Evolutionary conservation across 2,888 invertebrate genomes (phyloP), one percentile per base, ranked within the genome.

Genomic region (Altica lythri): DNA sequence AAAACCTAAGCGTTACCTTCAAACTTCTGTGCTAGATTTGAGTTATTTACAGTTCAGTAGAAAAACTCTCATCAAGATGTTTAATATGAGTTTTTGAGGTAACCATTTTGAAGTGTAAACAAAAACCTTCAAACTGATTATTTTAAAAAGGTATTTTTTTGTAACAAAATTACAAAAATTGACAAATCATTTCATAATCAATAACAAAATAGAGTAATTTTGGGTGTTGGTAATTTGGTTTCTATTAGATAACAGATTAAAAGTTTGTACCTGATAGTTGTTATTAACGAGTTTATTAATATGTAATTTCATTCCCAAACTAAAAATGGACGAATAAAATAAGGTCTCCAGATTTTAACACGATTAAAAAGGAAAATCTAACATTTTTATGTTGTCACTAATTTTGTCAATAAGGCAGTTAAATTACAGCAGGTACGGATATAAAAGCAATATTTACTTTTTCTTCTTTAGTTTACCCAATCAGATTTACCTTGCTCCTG

Each of bases 271-370:
- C 35, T 35, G 13, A 35, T 35, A 35, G 14, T 17, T 17, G 17
- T 35, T 35, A 35, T 35, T n/a, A 35, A 35, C 16, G 16, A 3
- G 35, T 35, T 35, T 35, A 35, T 35, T n/a, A 35, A 35, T 35
- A 35, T 10, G 35, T 35, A 35, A 35, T 14, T 35, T 14, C 14
- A 16, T 35, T 35, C 16, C 35, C 35, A 35, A 35, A 35, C 4
- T n/a, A 17, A 35, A 35, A 35, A 14, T 13, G n/a, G 35, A n/a
- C 17, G 27, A 35, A 13, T 13, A n/a, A 14, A 35, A 35, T 14
- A n/a, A 12, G 35, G 14, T 35, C n/a, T 16, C 17, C n/a, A 35
- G 16, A n/a, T 35, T 35, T 2, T 35, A 10, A 35, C 16, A 14
- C 35, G 35, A 16, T 22, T 34, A 34, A 8, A 13, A 34, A 9